Evolutionary conservation across 2,888 invertebrate genomes (phyloP).

Genomic region (Eilema depressum): DNA sequence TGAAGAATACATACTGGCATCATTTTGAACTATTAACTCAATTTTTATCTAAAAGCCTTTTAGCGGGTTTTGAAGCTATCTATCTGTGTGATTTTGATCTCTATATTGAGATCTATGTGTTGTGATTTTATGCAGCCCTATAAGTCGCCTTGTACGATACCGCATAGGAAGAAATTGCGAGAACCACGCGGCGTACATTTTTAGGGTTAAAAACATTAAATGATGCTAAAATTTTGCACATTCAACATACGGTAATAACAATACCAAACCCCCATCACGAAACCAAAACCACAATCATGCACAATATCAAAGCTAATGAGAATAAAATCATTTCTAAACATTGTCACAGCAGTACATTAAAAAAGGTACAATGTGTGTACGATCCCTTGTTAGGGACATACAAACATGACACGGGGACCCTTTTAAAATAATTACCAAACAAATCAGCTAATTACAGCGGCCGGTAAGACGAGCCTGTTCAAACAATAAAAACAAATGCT

Average conservation of each 20-base stretch:
- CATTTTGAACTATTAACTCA: no score
- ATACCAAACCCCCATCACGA: not conserved
- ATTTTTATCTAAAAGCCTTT: no score
- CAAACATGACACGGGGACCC: slow-evolving; percentile 49
- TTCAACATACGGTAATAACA: not conserved
- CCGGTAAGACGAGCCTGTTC: slow-evolving; percentile 33
- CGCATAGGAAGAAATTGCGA: no score
- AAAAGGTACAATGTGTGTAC: slow-evolving; percentile 40
- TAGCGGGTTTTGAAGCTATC: no score
- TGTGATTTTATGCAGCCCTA: no score
- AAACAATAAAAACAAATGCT: slow-evolving; percentile 35
- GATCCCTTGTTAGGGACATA: slow-evolving; percentile 37
- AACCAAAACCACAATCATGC: slow-evolving; percentile 17
- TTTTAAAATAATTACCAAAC: slow-evolving; percentile 50
- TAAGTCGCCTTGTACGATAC: no score
- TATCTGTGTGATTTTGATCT: no score
- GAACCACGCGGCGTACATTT: no score
- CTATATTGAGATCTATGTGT: no score
- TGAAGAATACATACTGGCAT: no score
- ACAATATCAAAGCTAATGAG: slow-evolving; percentile 27
- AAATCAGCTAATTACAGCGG: slow-evolving; percentile 45
- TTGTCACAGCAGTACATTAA: slow-evolving; percentile 38
- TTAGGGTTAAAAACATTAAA: not conserved
- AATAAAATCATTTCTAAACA: slow-evolving; percentile 47
- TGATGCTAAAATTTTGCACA: not conserved